These are phyloP conservation scores for Mythimna pallens DNA, from an alignment of 2,888 invertebrate genomes.

Conservation along the genomic window DNA sequence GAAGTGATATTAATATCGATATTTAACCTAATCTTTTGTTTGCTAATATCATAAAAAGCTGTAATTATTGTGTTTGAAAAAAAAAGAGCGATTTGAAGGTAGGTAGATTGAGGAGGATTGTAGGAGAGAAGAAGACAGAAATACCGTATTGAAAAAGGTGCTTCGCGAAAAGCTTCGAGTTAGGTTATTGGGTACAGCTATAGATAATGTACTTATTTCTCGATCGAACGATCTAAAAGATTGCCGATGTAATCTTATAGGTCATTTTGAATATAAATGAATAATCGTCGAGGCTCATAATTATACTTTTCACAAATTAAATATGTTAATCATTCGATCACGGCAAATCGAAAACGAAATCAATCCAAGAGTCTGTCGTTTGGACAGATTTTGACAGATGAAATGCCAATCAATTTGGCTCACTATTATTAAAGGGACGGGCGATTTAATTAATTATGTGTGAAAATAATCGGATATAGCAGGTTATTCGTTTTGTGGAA, in stretches of 20 bases:
- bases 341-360: constrained; percentile 28
- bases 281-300: constrained; percentile 16
- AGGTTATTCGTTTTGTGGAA: too few relatives aligned
- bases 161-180: constrained; percentile 8
- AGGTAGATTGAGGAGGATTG: too few relatives aligned
- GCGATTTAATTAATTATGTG: constrained; percentile 2
- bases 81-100: not conserved
- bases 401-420: constrained; percentile 8
- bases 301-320: constrained; percentile 35
- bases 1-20: not conserved
- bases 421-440: constrained; percentile 5
- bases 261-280: constrained; percentile 15
- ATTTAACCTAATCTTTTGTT: not conserved
- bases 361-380: constrained; percentile 15
- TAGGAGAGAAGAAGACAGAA: too few relatives aligned
- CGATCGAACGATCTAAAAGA: too few relatives aligned
- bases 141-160: not conserved
- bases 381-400: constrained; percentile 31
- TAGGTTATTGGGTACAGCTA: not conserved
- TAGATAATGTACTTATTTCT: constrained; percentile 4
- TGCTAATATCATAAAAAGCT: not conserved
- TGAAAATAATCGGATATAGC: not conserved
- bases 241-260: not conserved
- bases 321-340: constrained; percentile 47
- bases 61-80: not conserved